These are phyloP conservation scores for Cebidichthys violaceus DNA, from an alignment of 2,113 vertebrate genomes.

Conservation along the genomic window DNA sequence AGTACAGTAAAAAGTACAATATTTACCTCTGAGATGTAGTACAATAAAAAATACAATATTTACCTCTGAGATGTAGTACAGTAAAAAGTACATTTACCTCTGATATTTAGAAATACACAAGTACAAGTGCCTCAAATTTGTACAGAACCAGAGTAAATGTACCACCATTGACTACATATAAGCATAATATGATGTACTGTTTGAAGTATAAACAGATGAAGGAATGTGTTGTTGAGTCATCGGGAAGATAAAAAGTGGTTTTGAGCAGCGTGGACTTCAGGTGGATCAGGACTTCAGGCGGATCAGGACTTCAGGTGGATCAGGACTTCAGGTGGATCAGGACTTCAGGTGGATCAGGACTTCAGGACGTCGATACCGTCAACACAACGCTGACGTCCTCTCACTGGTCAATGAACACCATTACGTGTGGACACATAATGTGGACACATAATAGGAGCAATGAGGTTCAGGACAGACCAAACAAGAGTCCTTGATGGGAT, in stretches of 20 bases:
- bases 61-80: too few species aligned
- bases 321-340: neutral
- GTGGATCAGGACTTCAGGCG: neutral
- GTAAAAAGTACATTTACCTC: too few species aligned
- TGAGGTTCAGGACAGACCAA: neutral
- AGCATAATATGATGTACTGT: neutral
- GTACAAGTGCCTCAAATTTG: too few species aligned
- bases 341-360: neutral
- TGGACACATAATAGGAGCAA: neutral
- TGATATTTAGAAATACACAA: too few species aligned
- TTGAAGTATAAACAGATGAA: neutral
- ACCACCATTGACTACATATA: neutral
- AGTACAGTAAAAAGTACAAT: too few species aligned
- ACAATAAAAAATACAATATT: too few species aligned
- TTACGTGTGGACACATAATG: neutral
- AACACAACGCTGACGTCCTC: neutral
- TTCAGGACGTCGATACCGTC: neutral
- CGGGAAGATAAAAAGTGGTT: neutral
- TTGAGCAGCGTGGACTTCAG: neutral
- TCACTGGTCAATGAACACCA: constrained; percentile 29
- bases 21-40: too few species aligned
- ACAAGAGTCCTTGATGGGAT: constrained; percentile 4
- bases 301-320: neutral
- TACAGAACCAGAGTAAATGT: neutral
- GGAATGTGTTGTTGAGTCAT: neutral